Evolutionary conservation across 2,888 invertebrate genomes (phyloP).

Genomic region (Apodemia mormo): DNA sequence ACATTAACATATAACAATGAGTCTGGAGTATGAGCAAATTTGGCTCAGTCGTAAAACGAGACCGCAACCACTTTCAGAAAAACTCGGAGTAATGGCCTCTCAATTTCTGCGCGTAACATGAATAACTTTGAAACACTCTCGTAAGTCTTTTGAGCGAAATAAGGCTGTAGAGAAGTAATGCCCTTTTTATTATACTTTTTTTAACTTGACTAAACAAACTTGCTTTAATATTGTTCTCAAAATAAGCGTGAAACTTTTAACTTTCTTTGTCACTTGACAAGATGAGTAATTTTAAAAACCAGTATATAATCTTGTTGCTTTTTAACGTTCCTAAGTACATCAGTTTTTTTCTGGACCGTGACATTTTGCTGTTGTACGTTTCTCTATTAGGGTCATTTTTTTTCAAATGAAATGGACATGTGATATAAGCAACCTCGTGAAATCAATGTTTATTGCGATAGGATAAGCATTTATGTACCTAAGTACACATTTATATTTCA

Average conservation of each 20-base stretch:
- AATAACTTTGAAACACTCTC: constrained; percentile 16
- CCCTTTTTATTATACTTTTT: constrained; percentile 2
- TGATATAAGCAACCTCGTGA: too few relatives aligned
- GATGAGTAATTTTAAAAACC: not conserved
- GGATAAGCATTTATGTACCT: too few relatives aligned
- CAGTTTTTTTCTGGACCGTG: too few relatives aligned
- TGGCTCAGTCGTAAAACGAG: constrained; percentile 50
- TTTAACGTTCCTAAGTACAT: too few relatives aligned
- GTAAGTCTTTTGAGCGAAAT: constrained; percentile 16
- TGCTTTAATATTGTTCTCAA: not conserved
- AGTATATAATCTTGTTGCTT: too few relatives aligned
- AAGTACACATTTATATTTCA: too few relatives aligned
- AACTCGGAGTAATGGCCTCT: constrained; percentile 37
- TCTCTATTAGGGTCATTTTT: too few relatives aligned
- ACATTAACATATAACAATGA: constrained; percentile 67
- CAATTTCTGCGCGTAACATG: constrained; percentile 11
- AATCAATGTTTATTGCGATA: too few relatives aligned
- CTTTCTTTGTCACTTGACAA: not conserved
- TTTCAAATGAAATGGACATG: too few relatives aligned
- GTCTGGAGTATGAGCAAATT: constrained; percentile 55
- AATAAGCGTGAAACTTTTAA: not conserved
- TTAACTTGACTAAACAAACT: not conserved
- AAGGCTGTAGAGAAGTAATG: not conserved
- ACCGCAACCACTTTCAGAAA: constrained; percentile 52
- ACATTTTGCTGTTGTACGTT: too few relatives aligned